Conservation (phyloP, 2,113 vertebrate species). For the Spermophilus dauricus region DNA sequence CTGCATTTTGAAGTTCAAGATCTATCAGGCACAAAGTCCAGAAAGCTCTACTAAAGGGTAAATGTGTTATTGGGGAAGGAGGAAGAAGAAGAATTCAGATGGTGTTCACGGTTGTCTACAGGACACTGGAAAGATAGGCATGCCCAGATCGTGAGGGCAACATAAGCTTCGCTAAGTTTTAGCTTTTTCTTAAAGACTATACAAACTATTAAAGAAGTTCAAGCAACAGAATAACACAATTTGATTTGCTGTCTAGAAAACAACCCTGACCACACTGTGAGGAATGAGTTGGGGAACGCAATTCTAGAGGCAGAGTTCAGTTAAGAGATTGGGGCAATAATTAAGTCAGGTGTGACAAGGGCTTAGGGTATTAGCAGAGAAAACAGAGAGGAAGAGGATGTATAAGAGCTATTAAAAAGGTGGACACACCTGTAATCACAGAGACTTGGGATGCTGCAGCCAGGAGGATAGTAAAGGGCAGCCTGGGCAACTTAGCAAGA, state of each 20-base stretch:
- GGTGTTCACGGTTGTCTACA: too few relatives aligned
- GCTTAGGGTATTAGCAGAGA: neutral
- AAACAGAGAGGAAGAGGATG: neutral
- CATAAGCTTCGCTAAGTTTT: neutral
- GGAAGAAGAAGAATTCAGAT: neutral
- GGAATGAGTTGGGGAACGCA: neutral
- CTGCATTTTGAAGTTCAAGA: neutral
- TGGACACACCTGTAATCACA: too few relatives aligned
- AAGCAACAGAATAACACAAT: neutral
- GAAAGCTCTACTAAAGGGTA: neutral
- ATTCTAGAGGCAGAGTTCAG: neutral
- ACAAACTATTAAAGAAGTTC: neutral
- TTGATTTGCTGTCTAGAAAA: neutral
- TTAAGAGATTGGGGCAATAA: neutral
- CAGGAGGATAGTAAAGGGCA: too few relatives aligned
- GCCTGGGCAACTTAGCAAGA: too few relatives aligned
- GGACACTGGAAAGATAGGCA: neutral
- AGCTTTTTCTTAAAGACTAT: neutral
- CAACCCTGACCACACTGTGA: too few relatives aligned
- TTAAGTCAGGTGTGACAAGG: neutral
- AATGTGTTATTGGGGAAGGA: neutral
- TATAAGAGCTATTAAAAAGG: too few relatives aligned
- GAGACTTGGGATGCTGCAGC: too few relatives aligned
- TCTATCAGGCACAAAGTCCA: neutral
- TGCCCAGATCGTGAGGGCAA: neutral